Conservation (phyloP, 1,140 invertebrate species). For the Drosophila orosa region DNA sequence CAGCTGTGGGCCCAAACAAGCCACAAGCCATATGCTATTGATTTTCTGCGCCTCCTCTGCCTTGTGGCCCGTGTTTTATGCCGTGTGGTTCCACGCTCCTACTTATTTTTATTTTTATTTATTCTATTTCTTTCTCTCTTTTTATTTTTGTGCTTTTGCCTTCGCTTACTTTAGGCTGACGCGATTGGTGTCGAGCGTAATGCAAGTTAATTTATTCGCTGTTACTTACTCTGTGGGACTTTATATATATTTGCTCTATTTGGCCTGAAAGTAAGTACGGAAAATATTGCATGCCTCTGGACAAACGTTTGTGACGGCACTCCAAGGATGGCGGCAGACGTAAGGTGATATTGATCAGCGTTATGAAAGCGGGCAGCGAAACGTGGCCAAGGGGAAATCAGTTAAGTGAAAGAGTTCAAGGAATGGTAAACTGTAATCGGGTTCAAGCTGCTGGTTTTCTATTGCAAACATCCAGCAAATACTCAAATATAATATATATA, state of each 20-base stretch:
- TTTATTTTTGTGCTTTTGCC: slow-evolving; percentile 1
- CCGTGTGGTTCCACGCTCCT: slow-evolving; percentile 22
- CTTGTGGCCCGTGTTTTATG: slow-evolving; percentile 40
- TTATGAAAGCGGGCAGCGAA: slow-evolving; percentile 23
- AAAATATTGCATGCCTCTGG: slow-evolving; percentile 56
- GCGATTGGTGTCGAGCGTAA: slow-evolving; percentile 66
- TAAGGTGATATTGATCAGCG: slow-evolving; percentile 29
- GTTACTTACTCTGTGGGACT: slow-evolving; percentile 50
- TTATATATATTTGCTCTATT: slow-evolving; percentile 36
- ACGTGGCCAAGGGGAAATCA: slow-evolving; percentile 38
- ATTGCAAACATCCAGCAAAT: not conserved
- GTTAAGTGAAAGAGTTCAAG: slow-evolving; percentile 24
- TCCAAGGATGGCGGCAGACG: slow-evolving; percentile 45
- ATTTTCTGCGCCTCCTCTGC: slow-evolving; percentile 50
- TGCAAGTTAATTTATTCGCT: slow-evolving; percentile 73
- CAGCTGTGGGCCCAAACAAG: slow-evolving; percentile 40
- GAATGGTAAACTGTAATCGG: not conserved
- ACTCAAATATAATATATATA: not conserved
- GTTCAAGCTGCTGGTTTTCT: not conserved
- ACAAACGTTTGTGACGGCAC: slow-evolving; percentile 38
- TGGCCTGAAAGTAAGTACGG: slow-evolving; percentile 23
- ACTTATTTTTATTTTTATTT: slow-evolving; percentile 27
- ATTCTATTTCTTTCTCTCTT: slow-evolving; percentile 16
- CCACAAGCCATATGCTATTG: slow-evolving; percentile 77
- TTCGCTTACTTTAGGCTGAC: slow-evolving; percentile 41